These are phyloP conservation scores for Hemithea aestivaria DNA, from an alignment of 2,888 invertebrate genomes.

Conservation along the genomic window DNA sequence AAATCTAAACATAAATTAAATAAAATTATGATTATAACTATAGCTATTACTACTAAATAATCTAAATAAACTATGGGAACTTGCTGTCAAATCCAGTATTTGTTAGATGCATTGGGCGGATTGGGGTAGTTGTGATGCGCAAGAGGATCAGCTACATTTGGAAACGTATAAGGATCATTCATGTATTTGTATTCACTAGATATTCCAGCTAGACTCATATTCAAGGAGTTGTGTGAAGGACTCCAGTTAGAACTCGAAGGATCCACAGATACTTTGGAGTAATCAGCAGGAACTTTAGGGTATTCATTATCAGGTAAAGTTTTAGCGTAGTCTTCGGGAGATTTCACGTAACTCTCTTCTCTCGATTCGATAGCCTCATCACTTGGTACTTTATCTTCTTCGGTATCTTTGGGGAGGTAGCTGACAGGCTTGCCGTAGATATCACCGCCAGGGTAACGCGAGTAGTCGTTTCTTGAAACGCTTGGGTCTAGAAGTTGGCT, in stretches of 20 bases:
- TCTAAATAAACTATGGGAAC: constrained; percentile 20
- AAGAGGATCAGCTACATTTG: constrained; percentile 66
- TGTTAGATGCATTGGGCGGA: constrained; percentile 63
- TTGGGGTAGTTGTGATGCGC: constrained; percentile 70
- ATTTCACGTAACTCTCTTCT: constrained; percentile 62
- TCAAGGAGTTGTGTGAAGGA: constrained; percentile 68
- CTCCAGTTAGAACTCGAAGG: constrained; percentile 77
- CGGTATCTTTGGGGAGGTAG: constrained; percentile 68
- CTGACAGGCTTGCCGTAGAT: constrained; percentile 65
- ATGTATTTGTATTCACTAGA: constrained; percentile 74
- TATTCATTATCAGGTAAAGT: constrained; percentile 73
- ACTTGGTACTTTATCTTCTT: constrained; percentile 60
- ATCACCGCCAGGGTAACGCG: constrained; percentile 63
- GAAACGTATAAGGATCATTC: constrained; percentile 72
- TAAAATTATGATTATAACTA: constrained; percentile 38
- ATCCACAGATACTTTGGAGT: constrained; percentile 71
- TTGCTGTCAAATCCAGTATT: constrained; percentile 72
- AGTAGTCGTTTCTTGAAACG: constrained; percentile 69
- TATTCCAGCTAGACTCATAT: constrained; percentile 69
- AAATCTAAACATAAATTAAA: constrained; percentile 49
- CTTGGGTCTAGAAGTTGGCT: constrained; percentile 73
- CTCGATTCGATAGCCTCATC: constrained; percentile 67
- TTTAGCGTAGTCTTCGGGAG: constrained; percentile 60
- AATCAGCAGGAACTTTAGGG: constrained; percentile 76
- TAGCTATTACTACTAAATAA: constrained; percentile 15